Base-by-base conservation (phyloP, 2,113 vertebrate species). In the Entosphenus tridentatus region DNA sequence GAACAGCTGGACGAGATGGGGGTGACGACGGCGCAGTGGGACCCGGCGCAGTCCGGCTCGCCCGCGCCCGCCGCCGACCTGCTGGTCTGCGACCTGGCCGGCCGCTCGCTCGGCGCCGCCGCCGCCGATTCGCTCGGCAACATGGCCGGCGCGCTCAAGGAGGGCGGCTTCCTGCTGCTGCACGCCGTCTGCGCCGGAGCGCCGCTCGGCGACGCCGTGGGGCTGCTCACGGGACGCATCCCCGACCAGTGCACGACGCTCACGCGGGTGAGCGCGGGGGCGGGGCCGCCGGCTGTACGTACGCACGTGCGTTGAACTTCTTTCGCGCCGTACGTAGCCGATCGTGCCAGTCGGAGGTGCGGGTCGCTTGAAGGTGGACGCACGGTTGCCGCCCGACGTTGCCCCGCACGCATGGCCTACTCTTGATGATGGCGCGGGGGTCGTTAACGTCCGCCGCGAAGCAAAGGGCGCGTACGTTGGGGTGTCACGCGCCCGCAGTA, bases 91-190 rank as follows among this genome's bases (percentile, higher is more conserved):
- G 95, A 89, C 77, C 82, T 80, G 3, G 78, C 81, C 0, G 69
- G 80, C 70, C 79, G 73, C 8, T 59, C 75, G 9, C 73, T 75
- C 2, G 21, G n/a, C 9, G 72, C n/a, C 1, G 79, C 83, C 54
- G 74, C 80, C 0, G 2, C 68, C n/a, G 58, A 72, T 3, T 74
- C 84, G 2, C 54, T 96, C 56, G n/a, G 71, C 67, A 85, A 95
- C 74, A 80, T 96, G 78, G 73, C 73, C 4, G 85, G 86, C 6
- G 79, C 81, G 13, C 75, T 82, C 55, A 87, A 80, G 74, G 82
- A 84, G 56, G 83, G 82, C 0, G 93, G 89, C 1, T 98, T 96
- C 76, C 62, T 96, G 70, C 78, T 98, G 65, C 39, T 98, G 3
- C 92, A 98, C 76, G 80, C 83, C 0, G 77, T 95, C 71, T 82